phyloP scores from a whole-genome alignment of 2,113 vertebrate genomes.

The Vidua chalybeata region DNA sequence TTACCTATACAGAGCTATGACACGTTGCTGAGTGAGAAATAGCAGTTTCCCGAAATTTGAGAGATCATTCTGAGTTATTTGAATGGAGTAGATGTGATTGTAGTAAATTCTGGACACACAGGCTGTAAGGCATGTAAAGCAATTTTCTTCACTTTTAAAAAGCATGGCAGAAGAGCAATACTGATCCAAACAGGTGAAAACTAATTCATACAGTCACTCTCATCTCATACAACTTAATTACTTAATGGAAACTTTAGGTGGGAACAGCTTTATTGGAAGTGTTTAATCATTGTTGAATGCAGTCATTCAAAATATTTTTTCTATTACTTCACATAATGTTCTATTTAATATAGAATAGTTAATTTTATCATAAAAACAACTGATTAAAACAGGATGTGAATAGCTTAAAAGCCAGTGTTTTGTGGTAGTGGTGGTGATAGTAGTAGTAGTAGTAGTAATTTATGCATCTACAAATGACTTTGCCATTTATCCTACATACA shows the following conservation, averaged over 20 bases:
- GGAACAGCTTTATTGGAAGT: neutral
- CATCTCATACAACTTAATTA: neutral
- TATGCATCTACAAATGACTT: neutral
- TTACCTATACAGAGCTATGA: neutral
- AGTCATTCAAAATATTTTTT: neutral
- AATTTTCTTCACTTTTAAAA: neutral
- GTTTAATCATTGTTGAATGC: neutral
- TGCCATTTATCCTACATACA: constrained; percentile 61
- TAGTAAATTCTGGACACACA: neutral
- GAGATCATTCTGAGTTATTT: neutral
- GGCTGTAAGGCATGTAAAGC: neutral
- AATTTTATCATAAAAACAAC: neutral
- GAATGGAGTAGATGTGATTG: neutral
- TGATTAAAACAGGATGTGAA: neutral
- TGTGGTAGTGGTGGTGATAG: neutral
- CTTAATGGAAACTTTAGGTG: neutral
- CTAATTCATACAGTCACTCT: neutral
- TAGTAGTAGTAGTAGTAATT: neutral
- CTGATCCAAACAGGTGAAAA: neutral
- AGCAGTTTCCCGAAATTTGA: neutral
- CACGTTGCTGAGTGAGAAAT: neutral
- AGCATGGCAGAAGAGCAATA: neutral
- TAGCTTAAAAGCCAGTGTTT: neutral
- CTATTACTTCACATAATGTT: neutral
- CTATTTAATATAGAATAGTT: neutral